Evolutionary conservation across 2,888 invertebrate genomes (phyloP), one percentile per base, ranked within the genome.

Genomic region (Tenthredo distinguenda): DNA sequence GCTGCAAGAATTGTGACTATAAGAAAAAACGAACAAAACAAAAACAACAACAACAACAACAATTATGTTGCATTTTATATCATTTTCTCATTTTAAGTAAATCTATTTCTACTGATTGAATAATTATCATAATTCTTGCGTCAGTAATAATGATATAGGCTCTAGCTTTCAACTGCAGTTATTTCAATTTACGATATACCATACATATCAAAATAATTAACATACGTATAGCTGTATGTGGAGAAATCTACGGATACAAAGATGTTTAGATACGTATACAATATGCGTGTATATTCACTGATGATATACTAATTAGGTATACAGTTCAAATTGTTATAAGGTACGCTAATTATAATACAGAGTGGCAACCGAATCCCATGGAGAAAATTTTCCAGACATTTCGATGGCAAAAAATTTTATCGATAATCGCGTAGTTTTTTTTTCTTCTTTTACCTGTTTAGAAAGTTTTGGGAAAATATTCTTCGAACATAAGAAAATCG

Each of bases 191-290:
- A 55, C 26, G 77, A 50, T 68, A 34, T 72, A 72, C 21, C 21
- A 72, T 72, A 72, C 55, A 55, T 55, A 72, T 72, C 37, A 37
- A 40, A 72, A 7, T 34, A 40, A 72, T 21, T 7, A 72, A 72
- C 37, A 40, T 65, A 71, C 71, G 37, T n/a, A 37, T 71, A 21
- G 43, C 26, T 26, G n/a, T 76, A 76, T 21, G 31, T 58, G 58
- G 58, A 31, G 58, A 58, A 79, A n/a, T 47, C 26, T 55, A 79
- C 55, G 31, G 34, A 79, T 79, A 79, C 79, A 58, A 79, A 79
- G 5, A 76, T 21, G 47, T 72, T 15, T n/a, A n/a, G n/a, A 76
- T 47, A 74, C 21, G 26, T 74, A 26, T 43, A 21, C 12, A 74
- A 12, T 43, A 74, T 74, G n/a, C 18, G n/a, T 50, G 55, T n/a